Conservation (phyloP, 2,888 invertebrate species). For the Timandra comae region DNA sequence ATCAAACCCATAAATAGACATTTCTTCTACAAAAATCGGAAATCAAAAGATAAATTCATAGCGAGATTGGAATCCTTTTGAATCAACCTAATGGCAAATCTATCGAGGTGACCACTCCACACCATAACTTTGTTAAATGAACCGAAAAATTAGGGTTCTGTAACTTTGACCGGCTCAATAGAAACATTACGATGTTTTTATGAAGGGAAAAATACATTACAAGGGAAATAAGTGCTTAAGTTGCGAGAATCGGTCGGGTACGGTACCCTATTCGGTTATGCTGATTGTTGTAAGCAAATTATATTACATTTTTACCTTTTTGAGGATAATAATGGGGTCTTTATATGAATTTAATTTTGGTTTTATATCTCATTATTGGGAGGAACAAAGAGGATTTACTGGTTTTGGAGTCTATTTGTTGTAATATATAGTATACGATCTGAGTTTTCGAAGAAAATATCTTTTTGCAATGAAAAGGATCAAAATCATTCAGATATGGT, state of each 20-base stretch:
- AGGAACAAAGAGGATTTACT: no score
- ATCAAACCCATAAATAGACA: no score
- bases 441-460: no score
- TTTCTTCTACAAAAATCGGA: no score
- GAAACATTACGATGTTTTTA: constrained; percentile 28
- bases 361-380: no score
- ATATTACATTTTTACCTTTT: constrained; percentile 1
- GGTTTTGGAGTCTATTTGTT: no score
- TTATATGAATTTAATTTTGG: background rate
- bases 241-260: background rate
- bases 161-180: constrained; percentile 46
- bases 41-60: constrained; percentile 47
- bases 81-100: constrained; percentile 62
- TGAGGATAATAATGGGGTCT: background rate
- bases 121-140: constrained; percentile 72
- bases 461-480: no score
- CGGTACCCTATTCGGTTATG: no score
- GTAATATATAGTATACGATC: no score
- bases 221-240: no score
- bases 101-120: constrained; percentile 59
- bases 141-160: constrained; percentile 68
- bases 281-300: constrained; percentile 1
- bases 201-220: constrained; percentile 17
- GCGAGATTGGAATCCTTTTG: constrained; percentile 38
- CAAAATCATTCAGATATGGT: no score